These are phyloP conservation scores for Drosophila tristis DNA, from an alignment of 1,140 invertebrate species.

Conservation along the genomic window DNA sequence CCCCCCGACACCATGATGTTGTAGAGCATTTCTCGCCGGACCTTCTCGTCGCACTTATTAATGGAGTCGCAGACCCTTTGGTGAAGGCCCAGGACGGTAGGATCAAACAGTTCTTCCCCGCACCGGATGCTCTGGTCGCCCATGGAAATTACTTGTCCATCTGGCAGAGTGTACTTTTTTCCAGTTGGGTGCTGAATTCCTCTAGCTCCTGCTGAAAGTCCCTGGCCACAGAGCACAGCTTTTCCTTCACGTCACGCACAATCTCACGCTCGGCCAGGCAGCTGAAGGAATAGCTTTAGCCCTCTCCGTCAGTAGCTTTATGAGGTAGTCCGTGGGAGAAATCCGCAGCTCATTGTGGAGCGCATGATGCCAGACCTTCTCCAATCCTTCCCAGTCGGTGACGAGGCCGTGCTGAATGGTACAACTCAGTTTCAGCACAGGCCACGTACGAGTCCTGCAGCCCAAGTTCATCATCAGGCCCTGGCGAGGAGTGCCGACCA, in stretches of 20 bases:
- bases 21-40: conserved; percentile 94
- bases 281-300: conserved; percentile 90
- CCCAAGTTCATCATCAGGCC: conserved; percentile 97
- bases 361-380: conserved; percentile 91
- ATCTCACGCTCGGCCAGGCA: conserved; percentile 88
- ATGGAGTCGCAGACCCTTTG: conserved; percentile 96
- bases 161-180: conserved; percentile 94
- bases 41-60: conserved; percentile 96
- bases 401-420: conserved; percentile 92
- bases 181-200: conserved; percentile 90
- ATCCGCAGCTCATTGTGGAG: conserved; percentile 94
- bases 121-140: conserved; percentile 96
- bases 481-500: conserved; percentile 91
- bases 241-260: conserved; percentile 93
- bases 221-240: conserved; percentile 91
- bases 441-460: conserved; percentile 96
- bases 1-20: conserved; percentile 94
- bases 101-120: conserved; percentile 95
- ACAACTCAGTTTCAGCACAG: conserved; percentile 90
- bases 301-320: conserved; percentile 89
- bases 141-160: conserved; percentile 94
- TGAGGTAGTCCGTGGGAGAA: conserved; percentile 94
- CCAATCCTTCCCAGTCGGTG: conserved; percentile 94
- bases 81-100: conserved; percentile 93
- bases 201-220: conserved; percentile 94